phyloP scores from a whole-genome alignment of 2,113 vertebrate species.

The Tauraco erythrolophus region DNA sequence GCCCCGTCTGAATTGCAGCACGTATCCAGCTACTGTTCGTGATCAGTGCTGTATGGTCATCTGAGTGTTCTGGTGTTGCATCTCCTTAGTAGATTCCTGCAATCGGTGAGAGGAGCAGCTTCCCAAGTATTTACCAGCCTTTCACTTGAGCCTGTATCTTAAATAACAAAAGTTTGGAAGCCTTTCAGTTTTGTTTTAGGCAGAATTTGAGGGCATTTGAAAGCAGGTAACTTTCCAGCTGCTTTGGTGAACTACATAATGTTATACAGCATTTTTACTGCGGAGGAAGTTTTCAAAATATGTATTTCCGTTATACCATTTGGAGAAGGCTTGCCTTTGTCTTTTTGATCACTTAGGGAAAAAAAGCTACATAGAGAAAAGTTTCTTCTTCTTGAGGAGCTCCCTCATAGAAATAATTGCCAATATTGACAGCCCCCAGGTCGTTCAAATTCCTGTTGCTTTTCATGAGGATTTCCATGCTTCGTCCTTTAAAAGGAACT shows the following conservation, averaged over 20 bases:
- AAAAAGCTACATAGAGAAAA: background rate
- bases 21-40: fast-evolving
- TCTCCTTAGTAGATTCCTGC: background rate
- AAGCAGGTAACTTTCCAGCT: background rate
- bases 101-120: background rate
- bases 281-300: background rate
- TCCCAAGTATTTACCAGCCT: background rate
- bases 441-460: background rate
- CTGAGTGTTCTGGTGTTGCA: background rate
- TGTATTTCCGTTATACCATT: background rate
- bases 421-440: background rate
- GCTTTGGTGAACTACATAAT: background rate
- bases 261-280: background rate
- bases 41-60: fast-evolving
- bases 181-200: background rate
- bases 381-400: background rate
- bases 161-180: background rate
- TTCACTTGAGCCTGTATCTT: background rate
- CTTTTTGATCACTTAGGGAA: background rate
- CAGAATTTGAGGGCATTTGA: background rate
- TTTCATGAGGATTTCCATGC: background rate
- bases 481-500: background rate
- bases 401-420: constrained; percentile 15
- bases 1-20: background rate
- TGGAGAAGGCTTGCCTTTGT: background rate